Base-by-base conservation (phyloP, 2,888 invertebrate species). In the Metalampra italica region DNA sequence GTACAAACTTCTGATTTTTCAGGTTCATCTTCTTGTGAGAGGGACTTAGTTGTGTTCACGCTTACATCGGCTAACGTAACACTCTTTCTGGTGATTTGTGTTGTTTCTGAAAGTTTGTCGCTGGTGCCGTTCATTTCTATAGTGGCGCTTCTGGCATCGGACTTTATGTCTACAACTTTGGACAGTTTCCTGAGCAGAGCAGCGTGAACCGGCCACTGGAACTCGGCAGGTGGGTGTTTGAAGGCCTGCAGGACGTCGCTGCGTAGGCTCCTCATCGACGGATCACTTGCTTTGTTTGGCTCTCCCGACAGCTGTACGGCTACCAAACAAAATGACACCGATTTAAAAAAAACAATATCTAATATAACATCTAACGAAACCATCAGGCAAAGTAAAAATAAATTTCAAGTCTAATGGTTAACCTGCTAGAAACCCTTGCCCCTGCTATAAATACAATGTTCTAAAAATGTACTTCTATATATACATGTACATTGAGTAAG, bases 161-260 rank as follows among this genome's bases (percentile, higher is more conserved):
- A 83, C 52, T 87, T 88, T 29, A 88, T 80, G 55, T 88, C 86
- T 43, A 88, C 85, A 44, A 87, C 84, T 72, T 83, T 86, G 32
- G 86, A 88, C 13, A 89, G 64, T 64, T 88, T 89, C 42, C 86
- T 74, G 7, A 89, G 71, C 11, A 88, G 57, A 9, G 83, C 79
- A 7, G 87, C 88, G 56, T 88, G 87, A 3, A 85, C 62, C 1
- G 82, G 78, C 86, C 87, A 88, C 44, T 87, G 82, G 47, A 86
- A 85, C 42, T 73, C 57, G 38, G 60, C 62, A 3, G 62, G 53
- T 11, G 77, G 53, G 36, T 67, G 63, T 57, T 77, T 84, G 2
- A 88, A 70, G 45, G 73, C 74, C 45, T 82, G 73, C 47, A 82
- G 86, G 11, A 87, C 74, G 44, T 88, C 88, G 64, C 75, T 81